These are phyloP conservation scores for Tragelaphus buxtoni DNA, from an alignment of 2,113 vertebrate species.

Conservation along the genomic window DNA sequence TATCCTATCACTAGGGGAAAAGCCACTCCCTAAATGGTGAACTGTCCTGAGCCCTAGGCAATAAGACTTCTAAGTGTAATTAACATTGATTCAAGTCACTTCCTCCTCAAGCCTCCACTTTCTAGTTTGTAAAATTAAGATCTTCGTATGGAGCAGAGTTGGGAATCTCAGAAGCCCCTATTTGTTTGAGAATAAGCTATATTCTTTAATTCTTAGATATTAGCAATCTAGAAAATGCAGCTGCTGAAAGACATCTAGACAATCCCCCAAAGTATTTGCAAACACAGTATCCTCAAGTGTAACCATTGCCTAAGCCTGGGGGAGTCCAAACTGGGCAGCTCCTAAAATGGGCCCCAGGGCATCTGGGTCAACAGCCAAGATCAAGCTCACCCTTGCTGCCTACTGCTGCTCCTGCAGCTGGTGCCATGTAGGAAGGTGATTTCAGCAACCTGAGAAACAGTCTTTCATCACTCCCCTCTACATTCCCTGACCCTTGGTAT, in stretches of 20 bases:
- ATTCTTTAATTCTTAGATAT: background rate
- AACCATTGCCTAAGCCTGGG: background rate
- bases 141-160: background rate
- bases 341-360: background rate
- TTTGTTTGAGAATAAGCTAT: background rate
- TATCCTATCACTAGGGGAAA: background rate
- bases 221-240: background rate
- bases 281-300: background rate
- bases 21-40: background rate
- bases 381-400: background rate
- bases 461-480: background rate
- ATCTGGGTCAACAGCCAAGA: background rate
- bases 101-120: background rate
- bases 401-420: background rate
- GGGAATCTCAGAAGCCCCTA: background rate
- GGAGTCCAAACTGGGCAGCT: background rate
- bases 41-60: background rate
- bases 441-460: background rate
- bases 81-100: background rate
- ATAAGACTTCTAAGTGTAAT: background rate
- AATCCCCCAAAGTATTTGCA: background rate
- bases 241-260: constrained; percentile 6
- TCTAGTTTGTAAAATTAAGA: background rate
- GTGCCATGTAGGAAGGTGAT: background rate
- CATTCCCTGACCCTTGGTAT: background rate